phyloP scores from a whole-genome alignment of 2,888 invertebrate genomes.

The Ommatoiulus sabulosus region DNA sequence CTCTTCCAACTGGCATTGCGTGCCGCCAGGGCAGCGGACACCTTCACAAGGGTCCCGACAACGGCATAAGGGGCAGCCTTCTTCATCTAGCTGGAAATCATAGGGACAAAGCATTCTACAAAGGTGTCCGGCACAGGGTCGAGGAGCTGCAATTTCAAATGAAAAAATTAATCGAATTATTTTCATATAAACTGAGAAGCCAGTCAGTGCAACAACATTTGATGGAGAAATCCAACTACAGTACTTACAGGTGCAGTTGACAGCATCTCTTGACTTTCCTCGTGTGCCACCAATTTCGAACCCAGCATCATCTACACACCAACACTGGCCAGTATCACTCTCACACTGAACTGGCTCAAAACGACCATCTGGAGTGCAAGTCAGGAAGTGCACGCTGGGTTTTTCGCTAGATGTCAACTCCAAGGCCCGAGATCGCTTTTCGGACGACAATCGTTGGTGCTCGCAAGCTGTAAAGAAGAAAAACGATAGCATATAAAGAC shows the following conservation, averaged over 20 bases:
- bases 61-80: slow-evolving; percentile 82
- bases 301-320: slow-evolving; percentile 71
- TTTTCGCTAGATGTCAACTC: slow-evolving; percentile 63
- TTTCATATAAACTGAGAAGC: no score
- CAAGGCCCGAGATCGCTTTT: slow-evolving; percentile 74
- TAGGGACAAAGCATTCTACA: slow-evolving; percentile 89
- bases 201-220: no score
- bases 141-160: slow-evolving; percentile 70
- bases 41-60: slow-evolving; percentile 68
- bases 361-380: slow-evolving; percentile 64
- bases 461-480: slow-evolving; percentile 73
- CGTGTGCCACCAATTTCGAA: slow-evolving; percentile 66
- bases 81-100: slow-evolving; percentile 78
- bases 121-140: slow-evolving; percentile 81
- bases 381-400: slow-evolving; percentile 62
- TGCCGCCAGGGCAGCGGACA: slow-evolving; percentile 80
- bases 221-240: background rate
- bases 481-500: background rate
- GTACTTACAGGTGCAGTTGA: slow-evolving; percentile 76
- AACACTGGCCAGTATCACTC: slow-evolving; percentile 63
- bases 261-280: slow-evolving; percentile 67
- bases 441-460: slow-evolving; percentile 75
- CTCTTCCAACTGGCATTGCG: slow-evolving; percentile 83
- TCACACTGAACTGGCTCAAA: slow-evolving; percentile 66
- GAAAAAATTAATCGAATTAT: slow-evolving; percentile 35